phyloP scores from a whole-genome alignment of 2,797 vertebrate genomes.

The Malacoraja senta region DNA sequence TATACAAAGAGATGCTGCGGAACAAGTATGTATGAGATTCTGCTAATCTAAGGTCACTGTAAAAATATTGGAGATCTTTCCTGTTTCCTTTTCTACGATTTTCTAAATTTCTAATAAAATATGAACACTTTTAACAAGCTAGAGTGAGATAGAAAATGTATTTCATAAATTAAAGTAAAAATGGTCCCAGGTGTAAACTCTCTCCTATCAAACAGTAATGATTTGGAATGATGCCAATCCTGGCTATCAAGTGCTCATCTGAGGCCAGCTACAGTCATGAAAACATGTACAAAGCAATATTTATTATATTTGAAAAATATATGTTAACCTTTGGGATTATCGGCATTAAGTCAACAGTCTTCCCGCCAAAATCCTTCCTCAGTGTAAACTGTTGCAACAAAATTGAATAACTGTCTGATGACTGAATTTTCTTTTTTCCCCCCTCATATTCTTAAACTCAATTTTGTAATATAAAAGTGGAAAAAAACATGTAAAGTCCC shows the following conservation, averaged over 20 bases:
- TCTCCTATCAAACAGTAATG: neutral
- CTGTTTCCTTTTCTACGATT: neutral
- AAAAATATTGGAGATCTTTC: neutral
- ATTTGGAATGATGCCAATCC: neutral
- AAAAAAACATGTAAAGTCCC: too few species aligned
- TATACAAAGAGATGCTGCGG: slow-evolving; percentile 11
- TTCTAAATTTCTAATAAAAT: neutral
- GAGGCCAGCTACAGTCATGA: neutral
- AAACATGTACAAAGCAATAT: neutral
- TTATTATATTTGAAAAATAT: neutral
- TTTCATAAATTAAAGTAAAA: neutral
- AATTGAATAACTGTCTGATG: neutral
- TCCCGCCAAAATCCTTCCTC: neutral
- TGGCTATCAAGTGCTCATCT: neutral
- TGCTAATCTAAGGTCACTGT: neutral
- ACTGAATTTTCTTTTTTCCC: neutral
- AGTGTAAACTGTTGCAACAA: neutral
- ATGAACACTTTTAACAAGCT: slow-evolving; percentile 5
- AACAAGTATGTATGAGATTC: slow-evolving; percentile 25
- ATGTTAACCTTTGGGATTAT: neutral
- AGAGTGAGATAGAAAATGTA: neutral
- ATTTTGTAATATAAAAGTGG: neutral
- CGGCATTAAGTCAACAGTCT: neutral
- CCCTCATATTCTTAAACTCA: neutral
- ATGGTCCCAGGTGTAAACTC: neutral